A percentile compares a stretch with the other conserved stretches of the same genome.
Conservation (phyloP, 1,140 invertebrate genomes). For the Amyelois transitella region DNA sequence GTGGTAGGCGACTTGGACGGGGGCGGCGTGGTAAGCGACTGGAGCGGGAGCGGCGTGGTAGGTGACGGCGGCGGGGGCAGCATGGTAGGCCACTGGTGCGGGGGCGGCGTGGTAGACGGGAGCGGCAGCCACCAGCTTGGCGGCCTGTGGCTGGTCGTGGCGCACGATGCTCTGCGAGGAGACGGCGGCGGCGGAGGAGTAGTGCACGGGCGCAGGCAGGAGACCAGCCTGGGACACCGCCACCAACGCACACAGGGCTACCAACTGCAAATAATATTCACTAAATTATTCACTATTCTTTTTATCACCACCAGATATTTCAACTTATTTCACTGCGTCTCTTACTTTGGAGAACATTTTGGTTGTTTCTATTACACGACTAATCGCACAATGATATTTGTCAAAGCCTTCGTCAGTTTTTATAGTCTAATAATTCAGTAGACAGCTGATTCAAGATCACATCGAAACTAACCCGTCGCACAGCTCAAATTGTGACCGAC, state of each 20-base stretch:
- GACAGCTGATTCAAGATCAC: neutral
- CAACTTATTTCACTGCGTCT: neutral
- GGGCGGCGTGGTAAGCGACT: constrained; percentile 29
- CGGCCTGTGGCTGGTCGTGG: constrained; percentile 30
- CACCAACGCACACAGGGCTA: constrained; percentile 39
- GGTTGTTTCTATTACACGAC: constrained; percentile 11
- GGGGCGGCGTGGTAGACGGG: constrained; percentile 19
- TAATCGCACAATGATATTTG: constrained; percentile 11
- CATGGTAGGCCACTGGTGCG: constrained; percentile 15
- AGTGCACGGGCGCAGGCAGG: constrained; percentile 33
- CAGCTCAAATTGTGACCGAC: neutral
- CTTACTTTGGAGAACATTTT: constrained; percentile 49
- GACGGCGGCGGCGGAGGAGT: constrained; percentile 37
- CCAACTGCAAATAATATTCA: constrained; percentile 27
- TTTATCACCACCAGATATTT: neutral
- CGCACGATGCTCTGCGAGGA: constrained; percentile 37
- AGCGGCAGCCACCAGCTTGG: constrained; percentile 25
- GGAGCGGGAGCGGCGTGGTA: constrained; percentile 25
- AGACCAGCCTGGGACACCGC: constrained; percentile 43
- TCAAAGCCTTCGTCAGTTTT: neutral
- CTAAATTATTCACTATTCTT: constrained; percentile 1
- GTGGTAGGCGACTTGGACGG: constrained; percentile 34
- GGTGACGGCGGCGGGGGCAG: constrained; percentile 20
- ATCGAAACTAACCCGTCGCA: neutral
- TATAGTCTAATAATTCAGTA: too few relatives aligned